phyloP scores from a whole-genome alignment of 2,113 vertebrate genomes.

The Ictalurus punctatus region DNA sequence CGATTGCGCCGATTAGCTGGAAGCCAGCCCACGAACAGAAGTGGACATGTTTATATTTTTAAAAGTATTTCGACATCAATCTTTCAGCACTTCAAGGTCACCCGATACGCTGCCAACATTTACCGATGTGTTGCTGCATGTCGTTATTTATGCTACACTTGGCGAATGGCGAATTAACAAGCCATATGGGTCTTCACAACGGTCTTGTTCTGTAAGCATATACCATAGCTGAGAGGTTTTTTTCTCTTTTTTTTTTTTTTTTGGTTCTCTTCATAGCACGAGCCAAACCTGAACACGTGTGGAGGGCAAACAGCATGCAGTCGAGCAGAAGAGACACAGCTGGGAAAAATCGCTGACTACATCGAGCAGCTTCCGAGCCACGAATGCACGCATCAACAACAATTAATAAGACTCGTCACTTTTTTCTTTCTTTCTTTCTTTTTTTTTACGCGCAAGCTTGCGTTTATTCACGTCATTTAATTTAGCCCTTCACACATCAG shows the following conservation, averaged over 20 bases:
- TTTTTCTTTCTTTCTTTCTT: too few species aligned
- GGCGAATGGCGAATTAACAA: constrained; percentile 44
- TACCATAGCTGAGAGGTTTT: constrained; percentile 15
- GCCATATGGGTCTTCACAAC: constrained; percentile 30
- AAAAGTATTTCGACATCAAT: not conserved
- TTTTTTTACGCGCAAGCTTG: not conserved
- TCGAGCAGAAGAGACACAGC: constrained; percentile 51
- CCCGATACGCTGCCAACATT: not conserved
- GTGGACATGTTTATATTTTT: too few species aligned
- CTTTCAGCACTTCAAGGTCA: constrained; percentile 21
- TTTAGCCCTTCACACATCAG: not conserved
- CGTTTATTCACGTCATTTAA: not conserved
- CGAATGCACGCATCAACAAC: constrained; percentile 1
- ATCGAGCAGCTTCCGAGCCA: constrained; percentile 2
- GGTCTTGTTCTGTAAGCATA: constrained; percentile 46
- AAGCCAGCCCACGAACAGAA: not conserved
- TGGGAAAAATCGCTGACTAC: constrained; percentile 45
- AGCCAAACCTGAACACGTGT: constrained; percentile 46
- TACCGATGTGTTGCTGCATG: not conserved
- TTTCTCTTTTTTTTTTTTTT: not conserved
- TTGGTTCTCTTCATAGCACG: constrained; percentile 8
- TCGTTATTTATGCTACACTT: constrained; percentile 11
- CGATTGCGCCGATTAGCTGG: not conserved
- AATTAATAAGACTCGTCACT: constrained; percentile 20
- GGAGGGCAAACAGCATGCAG: constrained; percentile 50